These are phyloP conservation scores for Cryptosula pallasiana DNA, from an alignment of 2,888 invertebrate genomes.

Conservation along the genomic window DNA sequence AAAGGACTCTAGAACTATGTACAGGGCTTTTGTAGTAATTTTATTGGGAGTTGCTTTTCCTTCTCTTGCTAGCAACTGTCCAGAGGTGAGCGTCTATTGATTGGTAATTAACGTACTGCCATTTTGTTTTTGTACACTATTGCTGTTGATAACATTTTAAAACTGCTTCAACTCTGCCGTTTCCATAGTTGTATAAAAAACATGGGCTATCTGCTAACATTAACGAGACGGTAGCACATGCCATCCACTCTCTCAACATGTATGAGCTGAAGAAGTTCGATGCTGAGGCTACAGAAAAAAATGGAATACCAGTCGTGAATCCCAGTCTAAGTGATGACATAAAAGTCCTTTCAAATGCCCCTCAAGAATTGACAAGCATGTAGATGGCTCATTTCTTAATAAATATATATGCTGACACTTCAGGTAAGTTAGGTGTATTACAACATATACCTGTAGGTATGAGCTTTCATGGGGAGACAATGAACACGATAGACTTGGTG, in stretches of 20 bases:
- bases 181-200: not conserved
- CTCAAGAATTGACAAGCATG: slow-evolving; percentile 27
- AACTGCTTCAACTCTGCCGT: no score
- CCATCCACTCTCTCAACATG: slow-evolving; percentile 38
- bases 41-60: not conserved
- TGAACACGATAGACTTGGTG: slow-evolving; percentile 36
- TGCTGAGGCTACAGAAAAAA: slow-evolving; percentile 31
- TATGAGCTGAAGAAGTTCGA: slow-evolving; percentile 35
- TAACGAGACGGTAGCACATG: slow-evolving; percentile 38
- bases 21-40: not conserved
- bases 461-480: slow-evolving; percentile 33
- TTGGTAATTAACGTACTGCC: not conserved
- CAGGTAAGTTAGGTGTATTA: no score
- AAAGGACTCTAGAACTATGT: not conserved
- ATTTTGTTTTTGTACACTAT: not conserved
- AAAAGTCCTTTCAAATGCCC: slow-evolving; percentile 35
- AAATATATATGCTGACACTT: no score
- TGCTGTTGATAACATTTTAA: no score
- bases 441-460: slow-evolving; percentile 1
- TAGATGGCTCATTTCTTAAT: no score
- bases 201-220: slow-evolving; percentile 31
- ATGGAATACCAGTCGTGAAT: slow-evolving; percentile 38
- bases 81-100: not conserved
- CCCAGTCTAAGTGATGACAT: slow-evolving; percentile 31
- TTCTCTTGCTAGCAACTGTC: not conserved